phyloP scores from a whole-genome alignment of 2,113 vertebrate genomes.

The Corythaixoides concolor region DNA sequence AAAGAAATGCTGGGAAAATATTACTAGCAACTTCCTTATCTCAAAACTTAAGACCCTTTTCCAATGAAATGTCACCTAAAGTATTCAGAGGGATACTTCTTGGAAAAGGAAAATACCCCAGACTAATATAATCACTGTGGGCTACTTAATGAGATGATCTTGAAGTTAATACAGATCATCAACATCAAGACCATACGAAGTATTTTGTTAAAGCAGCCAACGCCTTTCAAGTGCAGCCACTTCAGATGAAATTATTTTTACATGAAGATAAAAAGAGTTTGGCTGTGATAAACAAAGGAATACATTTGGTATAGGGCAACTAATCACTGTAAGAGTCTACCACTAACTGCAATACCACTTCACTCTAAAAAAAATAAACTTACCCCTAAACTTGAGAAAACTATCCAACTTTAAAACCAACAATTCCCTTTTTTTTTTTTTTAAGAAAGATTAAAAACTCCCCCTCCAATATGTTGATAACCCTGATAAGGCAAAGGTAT shows the following conservation, averaged over 20 bases:
- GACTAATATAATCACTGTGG: background rate
- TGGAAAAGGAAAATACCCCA: background rate
- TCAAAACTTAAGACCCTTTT: background rate
- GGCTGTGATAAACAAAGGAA: background rate
- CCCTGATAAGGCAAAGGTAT: background rate
- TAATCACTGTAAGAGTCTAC: background rate
- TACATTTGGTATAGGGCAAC: background rate
- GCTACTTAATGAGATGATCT: background rate
- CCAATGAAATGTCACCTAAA: background rate
- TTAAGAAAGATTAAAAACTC: background rate
- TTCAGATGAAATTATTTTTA: background rate
- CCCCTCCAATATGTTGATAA: background rate
- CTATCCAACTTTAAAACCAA: background rate
- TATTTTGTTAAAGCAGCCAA: background rate
- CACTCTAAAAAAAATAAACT: background rate
- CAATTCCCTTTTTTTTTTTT: background rate
- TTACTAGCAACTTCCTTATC: background rate
- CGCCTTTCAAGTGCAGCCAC: background rate
- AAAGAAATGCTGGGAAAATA: background rate
- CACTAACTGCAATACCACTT: background rate
- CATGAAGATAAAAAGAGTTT: background rate
- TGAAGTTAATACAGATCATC: background rate
- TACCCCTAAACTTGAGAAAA: background rate
- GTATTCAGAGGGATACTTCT: background rate
- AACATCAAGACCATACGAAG: background rate